Base-by-base conservation (phyloP, 2,888 invertebrate species). In the Drosophila planitibia region DNA sequence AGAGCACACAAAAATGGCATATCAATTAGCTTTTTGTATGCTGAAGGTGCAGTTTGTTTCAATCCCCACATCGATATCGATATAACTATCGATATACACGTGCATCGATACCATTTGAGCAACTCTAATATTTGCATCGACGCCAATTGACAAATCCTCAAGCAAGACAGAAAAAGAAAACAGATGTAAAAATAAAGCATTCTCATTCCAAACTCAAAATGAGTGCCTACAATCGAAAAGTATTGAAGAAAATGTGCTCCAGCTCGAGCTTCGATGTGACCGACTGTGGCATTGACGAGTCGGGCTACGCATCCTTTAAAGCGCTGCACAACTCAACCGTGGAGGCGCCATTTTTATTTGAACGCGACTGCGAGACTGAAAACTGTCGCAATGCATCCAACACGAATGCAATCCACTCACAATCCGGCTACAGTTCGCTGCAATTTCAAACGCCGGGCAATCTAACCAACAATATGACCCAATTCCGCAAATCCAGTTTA, bases 301-400 rank as follows among this genome's bases (percentile, higher is more conserved):
- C 91, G 16, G 91, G 87, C 3, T 87, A 87, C 70, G 80, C 75
- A 61, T 87, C 87, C 83, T 87, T 87, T 62, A 59, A 72, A 22
- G 81, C 32, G 62, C 71, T 57, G 62, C 91, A 81, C 77, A 87
- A 87, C 53, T 87, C 87, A 55, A 91, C 91, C 72, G 76, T 81
- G 62, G 83, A 87, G 80, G 79, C 91, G 85, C 91, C 88, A 85
- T 87, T 82, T 88, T 90, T 78, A 51, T 72, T 74, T 33, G 83
- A 81, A 4, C 75, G 67, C 28, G 77, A 88, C 47, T 63, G 61
- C 37, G 91, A 82, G 22, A 67, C 58, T 35, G 90, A 89, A 63
- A 87, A 87, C 66, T 85, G 83, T 32, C 89, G 66, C 51, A 87
- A 87, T 73, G 85, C 71, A 25, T 60, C 81, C 3, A 87, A 87